These are phyloP conservation scores for Caenorhabditis imperialis DNA, from an alignment of 2,888 invertebrate genomes.

Conservation along the genomic window DNA sequence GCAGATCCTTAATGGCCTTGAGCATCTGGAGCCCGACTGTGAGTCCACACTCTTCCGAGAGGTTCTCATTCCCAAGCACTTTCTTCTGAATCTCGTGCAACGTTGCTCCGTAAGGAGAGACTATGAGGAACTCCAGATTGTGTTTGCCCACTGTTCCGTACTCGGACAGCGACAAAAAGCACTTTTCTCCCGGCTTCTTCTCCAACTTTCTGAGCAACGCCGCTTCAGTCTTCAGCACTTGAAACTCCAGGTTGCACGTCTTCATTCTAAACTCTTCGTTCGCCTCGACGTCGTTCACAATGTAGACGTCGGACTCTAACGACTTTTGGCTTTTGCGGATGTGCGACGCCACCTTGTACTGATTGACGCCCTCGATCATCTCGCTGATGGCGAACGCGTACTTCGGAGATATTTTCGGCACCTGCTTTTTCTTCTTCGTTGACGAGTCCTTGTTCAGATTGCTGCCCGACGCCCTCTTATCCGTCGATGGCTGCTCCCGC, in stretches of 20 bases:
- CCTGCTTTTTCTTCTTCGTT: background rate
- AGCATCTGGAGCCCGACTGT: conserved; percentile 26
- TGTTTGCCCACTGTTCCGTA: conserved; percentile 25
- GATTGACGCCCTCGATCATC: conserved; percentile 27
- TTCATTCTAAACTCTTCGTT: conserved; percentile 30
- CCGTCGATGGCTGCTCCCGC: conserved; percentile 1
- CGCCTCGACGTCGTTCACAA: conserved; percentile 21
- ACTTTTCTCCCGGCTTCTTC: conserved; percentile 24
- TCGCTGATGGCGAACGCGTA: conserved; percentile 18
- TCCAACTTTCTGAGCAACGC: conserved; percentile 34
- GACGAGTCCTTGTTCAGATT: background rate
- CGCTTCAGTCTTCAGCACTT: conserved; percentile 25
- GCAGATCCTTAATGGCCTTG: conserved; percentile 26
- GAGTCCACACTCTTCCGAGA: conserved; percentile 19
- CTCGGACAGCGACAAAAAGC: conserved; percentile 26
- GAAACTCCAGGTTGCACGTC: conserved; percentile 1
- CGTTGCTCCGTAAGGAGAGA: conserved; percentile 22
- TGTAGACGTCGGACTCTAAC: conserved; percentile 21
- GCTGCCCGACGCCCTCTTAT: conserved; percentile 4
- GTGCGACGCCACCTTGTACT: conserved; percentile 16
- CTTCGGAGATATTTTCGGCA: conserved; percentile 1
- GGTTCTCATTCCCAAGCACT: conserved; percentile 1
- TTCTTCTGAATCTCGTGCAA: conserved; percentile 33
- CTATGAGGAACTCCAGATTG: conserved; percentile 32
- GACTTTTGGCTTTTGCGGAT: conserved; percentile 2